phyloP scores from a whole-genome alignment of 1,140 invertebrate genomes.

The Venturia canescens region DNA sequence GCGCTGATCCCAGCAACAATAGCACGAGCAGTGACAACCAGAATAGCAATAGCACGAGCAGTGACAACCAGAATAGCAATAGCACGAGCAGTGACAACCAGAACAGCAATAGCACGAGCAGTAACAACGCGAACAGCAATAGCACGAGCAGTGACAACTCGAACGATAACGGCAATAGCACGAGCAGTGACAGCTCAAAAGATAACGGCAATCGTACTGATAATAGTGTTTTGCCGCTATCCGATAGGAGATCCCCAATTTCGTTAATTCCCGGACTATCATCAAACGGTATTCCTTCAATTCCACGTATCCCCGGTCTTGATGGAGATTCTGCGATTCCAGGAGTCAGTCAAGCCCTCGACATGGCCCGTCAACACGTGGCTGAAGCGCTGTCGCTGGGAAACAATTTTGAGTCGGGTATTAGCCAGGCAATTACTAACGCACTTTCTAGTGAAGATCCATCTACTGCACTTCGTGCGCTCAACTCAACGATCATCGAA shows the following conservation, averaged over 20 bases:
- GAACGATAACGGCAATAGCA: neutral
- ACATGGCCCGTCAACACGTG: slow-evolving; percentile 47
- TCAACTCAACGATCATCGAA: slow-evolving; percentile 52
- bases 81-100: too few relatives aligned
- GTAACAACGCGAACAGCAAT: neutral
- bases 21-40: too few relatives aligned
- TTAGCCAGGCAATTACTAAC: slow-evolving; percentile 58
- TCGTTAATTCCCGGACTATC: neutral
- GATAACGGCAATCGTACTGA: too few relatives aligned
- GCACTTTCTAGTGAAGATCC: slow-evolving; percentile 61
- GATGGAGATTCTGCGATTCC: slow-evolving; percentile 1
- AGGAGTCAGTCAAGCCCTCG: slow-evolving; percentile 46
- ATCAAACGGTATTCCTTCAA: neutral
- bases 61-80: neutral
- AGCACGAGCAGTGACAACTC: neutral
- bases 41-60: neutral
- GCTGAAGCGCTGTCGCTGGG: slow-evolving; percentile 47
- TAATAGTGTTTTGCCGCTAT: neutral
- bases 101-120: too few relatives aligned
- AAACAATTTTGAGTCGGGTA: slow-evolving; percentile 56
- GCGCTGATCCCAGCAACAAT: too few relatives aligned
- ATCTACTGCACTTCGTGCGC: slow-evolving; percentile 45
- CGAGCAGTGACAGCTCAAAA: too few relatives aligned
- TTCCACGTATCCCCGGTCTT: neutral
- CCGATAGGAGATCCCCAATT: neutral